Conservation (phyloP, 2,888 invertebrate species). For the Lysandra bellargus region DNA sequence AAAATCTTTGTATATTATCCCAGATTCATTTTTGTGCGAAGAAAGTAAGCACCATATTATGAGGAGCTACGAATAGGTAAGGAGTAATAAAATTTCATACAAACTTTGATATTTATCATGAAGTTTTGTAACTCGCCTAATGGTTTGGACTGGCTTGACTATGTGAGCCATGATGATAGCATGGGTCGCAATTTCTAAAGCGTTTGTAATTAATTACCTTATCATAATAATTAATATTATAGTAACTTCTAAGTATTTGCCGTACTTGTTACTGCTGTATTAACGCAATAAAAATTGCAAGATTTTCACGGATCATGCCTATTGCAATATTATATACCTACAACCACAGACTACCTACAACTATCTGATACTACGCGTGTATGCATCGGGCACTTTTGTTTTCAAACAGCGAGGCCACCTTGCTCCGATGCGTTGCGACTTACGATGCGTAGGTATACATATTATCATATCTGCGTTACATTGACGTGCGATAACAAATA, state of each 20-base stretch:
- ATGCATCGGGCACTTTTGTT: background rate
- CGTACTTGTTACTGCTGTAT: background rate
- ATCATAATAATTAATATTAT: background rate
- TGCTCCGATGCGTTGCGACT: background rate
- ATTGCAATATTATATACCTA: conserved; percentile 2
- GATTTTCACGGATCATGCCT: background rate
- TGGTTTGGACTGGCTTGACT: too few species aligned
- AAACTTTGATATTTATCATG: too few species aligned
- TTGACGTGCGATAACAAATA: too few species aligned
- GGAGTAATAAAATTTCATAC: too few species aligned
- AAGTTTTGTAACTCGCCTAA: too few species aligned
- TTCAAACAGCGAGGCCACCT: background rate
- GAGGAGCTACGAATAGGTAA: too few species aligned
- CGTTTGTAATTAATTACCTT: background rate
- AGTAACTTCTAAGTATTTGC: background rate
- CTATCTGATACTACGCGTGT: background rate
- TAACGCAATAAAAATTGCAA: background rate
- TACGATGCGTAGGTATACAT: too few species aligned
- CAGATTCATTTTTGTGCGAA: too few species aligned
- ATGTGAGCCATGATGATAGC: too few species aligned
- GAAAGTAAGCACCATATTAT: too few species aligned
- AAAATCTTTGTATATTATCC: too few species aligned
- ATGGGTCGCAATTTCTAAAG: background rate
- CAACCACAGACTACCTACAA: background rate
- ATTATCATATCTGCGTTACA: too few species aligned